Base-by-base conservation (phyloP, 2,888 invertebrate genomes). In the Ctenicera cuprea region DNA sequence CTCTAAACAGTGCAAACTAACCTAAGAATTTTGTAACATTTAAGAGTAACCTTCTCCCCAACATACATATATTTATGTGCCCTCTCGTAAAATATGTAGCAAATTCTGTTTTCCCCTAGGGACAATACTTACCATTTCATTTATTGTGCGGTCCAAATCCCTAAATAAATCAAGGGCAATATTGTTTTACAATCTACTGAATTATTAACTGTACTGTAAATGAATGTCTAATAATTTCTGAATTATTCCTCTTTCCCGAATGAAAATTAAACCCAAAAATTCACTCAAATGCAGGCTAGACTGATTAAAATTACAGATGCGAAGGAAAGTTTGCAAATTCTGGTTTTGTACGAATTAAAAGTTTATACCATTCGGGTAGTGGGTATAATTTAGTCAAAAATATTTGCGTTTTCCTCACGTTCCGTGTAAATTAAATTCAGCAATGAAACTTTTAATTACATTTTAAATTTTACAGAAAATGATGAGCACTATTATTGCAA, bases 71-170 rank as follows among this genome's bases (percentile, higher is more conserved):
- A 52, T 52, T 52, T 52, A 52, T 52, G 52, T 20, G 20, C n/a
- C 11, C 11, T 48, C 20, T 26, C 52, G 12, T 52, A 52, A 52
- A 52, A 52, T 52, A 52, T 26, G 52, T 52, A 52, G 26, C 26
- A 52, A 26, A 48, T 48, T 48, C 48, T 20, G 52, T 52, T 52
- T 50, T 52, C 26, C 26, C 18, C 3, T 26, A 26, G 26, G 20
- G 26, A 52, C 12, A 12, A 1, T 11, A 48, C 14, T 18, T 48
- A 20, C 20, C 11, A 20, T 20, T 48, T 20, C 20, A 48, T 48
- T 43, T 43, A 43, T 43, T 43, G 43, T 16, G 43, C n/a, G n/a
- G 43, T 43, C 14, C 14, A 43, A 43, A 43, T 43, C 43, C 43
- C 48, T 3, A 18, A 3, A 48, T 48, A 48, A 48, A 48, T 48